A percentile compares a stretch with the other conserved stretches of the same genome.
Conservation (phyloP, 2,113 vertebrate genomes). For the Misgurnus mizolepis region DNA sequence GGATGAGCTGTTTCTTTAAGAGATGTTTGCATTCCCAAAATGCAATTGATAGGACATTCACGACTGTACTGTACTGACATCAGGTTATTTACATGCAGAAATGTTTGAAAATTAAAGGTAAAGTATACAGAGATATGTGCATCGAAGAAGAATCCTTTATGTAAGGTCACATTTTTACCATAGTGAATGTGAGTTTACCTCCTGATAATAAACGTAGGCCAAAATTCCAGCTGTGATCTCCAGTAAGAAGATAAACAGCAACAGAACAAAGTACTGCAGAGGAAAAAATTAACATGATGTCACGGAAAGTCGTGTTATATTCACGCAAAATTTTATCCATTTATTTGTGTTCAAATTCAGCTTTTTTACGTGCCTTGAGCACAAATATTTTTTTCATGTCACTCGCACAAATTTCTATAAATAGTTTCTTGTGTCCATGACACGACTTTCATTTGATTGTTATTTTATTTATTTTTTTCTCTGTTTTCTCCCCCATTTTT, state of each 20-base stretch:
- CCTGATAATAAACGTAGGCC: conserved; percentile 91
- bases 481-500: too few species aligned
- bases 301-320: too few species aligned
- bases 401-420: too few species aligned
- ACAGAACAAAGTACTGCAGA: conserved; percentile 86
- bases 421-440: too few species aligned
- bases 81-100: conserved; percentile 44
- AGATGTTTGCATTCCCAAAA: background rate
- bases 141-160: conserved; percentile 39
- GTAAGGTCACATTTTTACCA: too few species aligned
- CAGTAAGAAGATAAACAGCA: conserved; percentile 90
- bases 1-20: background rate
- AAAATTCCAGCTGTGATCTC: conserved; percentile 89
- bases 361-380: too few species aligned
- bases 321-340: too few species aligned
- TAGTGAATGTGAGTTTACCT: conserved; percentile 73
- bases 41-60: background rate
- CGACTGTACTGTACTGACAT: background rate
- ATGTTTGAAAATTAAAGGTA: conserved; percentile 34
- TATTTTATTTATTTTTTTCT: too few species aligned
- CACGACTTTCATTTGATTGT: too few species aligned
- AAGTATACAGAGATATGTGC: conserved; percentile 59
- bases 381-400: too few species aligned
- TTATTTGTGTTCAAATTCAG: too few species aligned
- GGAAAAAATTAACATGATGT: background rate